Base-by-base conservation (phyloP, 2,113 vertebrate species). In the Lepus timidus region DNA sequence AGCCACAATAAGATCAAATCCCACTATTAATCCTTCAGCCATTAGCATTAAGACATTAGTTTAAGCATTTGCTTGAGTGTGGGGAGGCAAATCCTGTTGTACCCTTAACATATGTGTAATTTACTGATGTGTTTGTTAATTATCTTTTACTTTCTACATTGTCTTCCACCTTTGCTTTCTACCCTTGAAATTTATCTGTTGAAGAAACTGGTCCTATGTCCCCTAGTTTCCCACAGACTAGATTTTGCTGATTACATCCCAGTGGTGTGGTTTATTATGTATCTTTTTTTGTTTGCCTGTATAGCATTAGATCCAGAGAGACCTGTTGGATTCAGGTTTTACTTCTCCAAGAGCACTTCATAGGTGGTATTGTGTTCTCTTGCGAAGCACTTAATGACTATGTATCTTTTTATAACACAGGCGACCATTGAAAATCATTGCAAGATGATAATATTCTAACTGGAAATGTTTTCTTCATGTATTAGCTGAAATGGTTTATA, bases 401-500 rank as follows among this genome's bases (percentile, higher is more conserved):
- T 74, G 10, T 74, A 39, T 76, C 29, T 87, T 81, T 92, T 85
- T 31, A 29, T 91, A 51, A 71, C 39, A 82, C 36, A 61, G 52
- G 9, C n/a, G 88, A 52, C 31, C 62, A 71, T 64, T 76, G 39
- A 58, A 85, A 79, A 94, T 91, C n/a, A 85, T 82, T 86, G 68
- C 61, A 67, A 92, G 90, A 86, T 81, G 17, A 89, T 75, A 31
- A 73, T 74, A n/a, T 49, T 83, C 36, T 76, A 51, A 65, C 80
- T 89, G 64, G 79, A 94, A 85, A 64, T 82, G 61, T 23, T 62
- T 88, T 84, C 44, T 88, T 85, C 3, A 51, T 88, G 58, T 88
- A 85, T 80, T 92, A 76, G 13, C 39, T 62, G n/a, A 27, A 64
- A 82, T 93, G 67, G 22, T 90, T 93, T 70, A 80, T 61, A 80